These are phyloP conservation scores for Artibeus lituratus DNA, from an alignment of 2,797 vertebrate species.

Conservation along the genomic window DNA sequence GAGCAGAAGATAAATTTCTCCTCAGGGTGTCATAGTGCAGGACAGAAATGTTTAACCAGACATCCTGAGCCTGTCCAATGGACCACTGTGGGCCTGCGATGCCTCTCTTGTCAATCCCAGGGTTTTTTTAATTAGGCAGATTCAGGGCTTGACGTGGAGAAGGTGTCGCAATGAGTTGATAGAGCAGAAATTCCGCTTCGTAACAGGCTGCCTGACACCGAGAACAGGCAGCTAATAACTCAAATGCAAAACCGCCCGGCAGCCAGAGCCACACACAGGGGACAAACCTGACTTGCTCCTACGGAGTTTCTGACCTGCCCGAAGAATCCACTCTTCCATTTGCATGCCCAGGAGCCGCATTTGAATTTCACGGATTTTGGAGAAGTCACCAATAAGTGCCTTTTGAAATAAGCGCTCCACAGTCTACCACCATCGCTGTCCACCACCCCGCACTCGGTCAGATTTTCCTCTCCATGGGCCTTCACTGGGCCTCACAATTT, in stretches of 20 bases:
- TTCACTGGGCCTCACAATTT: not conserved
- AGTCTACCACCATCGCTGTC: not conserved
- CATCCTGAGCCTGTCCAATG: not conserved
- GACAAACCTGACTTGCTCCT: not conserved
- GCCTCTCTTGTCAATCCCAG: not conserved
- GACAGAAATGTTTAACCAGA: constrained; percentile 18
- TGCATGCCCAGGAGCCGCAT: not conserved
- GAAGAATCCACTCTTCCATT: not conserved
- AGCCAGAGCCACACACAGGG: not conserved
- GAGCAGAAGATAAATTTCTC: constrained; percentile 32
- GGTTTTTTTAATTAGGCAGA: not conserved
- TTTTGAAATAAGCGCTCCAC: not conserved
- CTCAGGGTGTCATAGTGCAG: not conserved
- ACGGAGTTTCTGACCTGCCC: not conserved
- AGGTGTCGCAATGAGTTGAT: not conserved
- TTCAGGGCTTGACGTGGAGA: not conserved
- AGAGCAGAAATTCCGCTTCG: not conserved
- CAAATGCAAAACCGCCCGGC: not conserved
- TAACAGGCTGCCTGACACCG: not conserved
- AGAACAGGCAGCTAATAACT: not conserved
- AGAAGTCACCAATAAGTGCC: no score
- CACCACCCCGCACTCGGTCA: no score
- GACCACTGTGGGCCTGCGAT: not conserved
- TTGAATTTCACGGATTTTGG: not conserved
- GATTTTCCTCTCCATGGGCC: not conserved